Conservation (phyloP, 2,888 invertebrate genomes). For the Halocaridina rubra region DNA sequence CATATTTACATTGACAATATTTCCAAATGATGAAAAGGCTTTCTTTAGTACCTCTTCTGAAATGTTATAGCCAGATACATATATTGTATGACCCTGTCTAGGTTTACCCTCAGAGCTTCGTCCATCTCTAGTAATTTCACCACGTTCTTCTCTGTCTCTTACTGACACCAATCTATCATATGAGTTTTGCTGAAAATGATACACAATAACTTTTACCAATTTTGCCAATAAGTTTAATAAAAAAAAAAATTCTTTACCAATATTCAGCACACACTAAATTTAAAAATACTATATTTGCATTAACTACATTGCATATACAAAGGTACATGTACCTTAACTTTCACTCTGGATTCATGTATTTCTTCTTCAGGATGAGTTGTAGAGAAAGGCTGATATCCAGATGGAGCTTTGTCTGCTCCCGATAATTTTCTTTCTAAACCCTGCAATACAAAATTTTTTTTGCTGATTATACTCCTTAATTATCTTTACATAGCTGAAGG, state of each 20-base stretch:
- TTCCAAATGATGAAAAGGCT: conserved; percentile 80
- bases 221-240: too few relatives aligned
- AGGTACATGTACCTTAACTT: conserved; percentile 49
- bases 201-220: too few relatives aligned
- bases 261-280: too few relatives aligned
- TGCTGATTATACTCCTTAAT: too few relatives aligned
- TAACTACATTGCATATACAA: background rate
- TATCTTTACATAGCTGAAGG: too few relatives aligned
- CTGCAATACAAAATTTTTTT: conserved; percentile 37
- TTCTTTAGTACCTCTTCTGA: conserved; percentile 83
- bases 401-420: conserved; percentile 78
- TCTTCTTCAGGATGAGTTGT: conserved; percentile 75
- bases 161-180: conserved; percentile 82
- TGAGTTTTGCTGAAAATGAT: conserved; percentile 70
- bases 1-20: conserved; percentile 84
- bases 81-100: conserved; percentile 80
- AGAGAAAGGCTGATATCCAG: conserved; percentile 92
- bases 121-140: conserved; percentile 67
- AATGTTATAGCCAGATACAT: conserved; percentile 83
- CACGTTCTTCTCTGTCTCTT: conserved; percentile 76
- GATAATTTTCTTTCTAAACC: conserved; percentile 81
- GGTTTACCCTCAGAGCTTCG: conserved; percentile 58
- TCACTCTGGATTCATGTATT: conserved; percentile 61
- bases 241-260: too few relatives aligned
- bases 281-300: too few relatives aligned